These are phyloP conservation scores for Stictocephala bisonia DNA, from an alignment of 2,888 invertebrate genomes.

Conservation along the genomic window DNA sequence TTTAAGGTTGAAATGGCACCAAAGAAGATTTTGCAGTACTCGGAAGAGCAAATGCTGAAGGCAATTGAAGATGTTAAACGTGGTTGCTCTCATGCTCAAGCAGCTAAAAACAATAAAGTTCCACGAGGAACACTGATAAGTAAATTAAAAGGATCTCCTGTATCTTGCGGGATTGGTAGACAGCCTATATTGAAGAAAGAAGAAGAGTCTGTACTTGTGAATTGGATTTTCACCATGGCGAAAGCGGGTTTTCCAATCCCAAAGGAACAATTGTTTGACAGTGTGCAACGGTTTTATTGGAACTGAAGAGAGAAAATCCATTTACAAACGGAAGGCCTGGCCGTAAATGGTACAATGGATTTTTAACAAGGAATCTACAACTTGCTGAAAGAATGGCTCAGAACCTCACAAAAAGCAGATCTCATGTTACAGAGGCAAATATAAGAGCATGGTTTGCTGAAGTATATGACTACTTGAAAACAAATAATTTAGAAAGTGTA, in stretches of 20 bases:
- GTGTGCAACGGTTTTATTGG: conserved; percentile 49
- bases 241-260: conserved; percentile 45
- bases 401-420: conserved; percentile 58
- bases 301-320: conserved; percentile 48
- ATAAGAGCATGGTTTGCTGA: conserved; percentile 60
- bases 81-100: background rate
- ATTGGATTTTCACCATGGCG: conserved; percentile 42
- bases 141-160: background rate
- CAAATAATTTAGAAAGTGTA: conserved; percentile 54
- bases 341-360: conserved; percentile 50
- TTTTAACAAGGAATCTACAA: conserved; percentile 49
- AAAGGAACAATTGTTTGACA: conserved; percentile 47
- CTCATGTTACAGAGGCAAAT: conserved; percentile 59
- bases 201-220: conserved; percentile 47
- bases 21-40: background rate
- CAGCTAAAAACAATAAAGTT: conserved; percentile 9
- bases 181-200: conserved; percentile 37
- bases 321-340: conserved; percentile 54
- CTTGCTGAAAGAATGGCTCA: conserved; percentile 59
- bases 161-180: conserved; percentile 37
- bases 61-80: background rate
- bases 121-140: conserved; percentile 28
- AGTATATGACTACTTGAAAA: conserved; percentile 58
- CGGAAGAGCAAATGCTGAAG: background rate
- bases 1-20: no score